Base-by-base conservation (phyloP, 2,888 invertebrate genomes). In the Blera fallax region DNA sequence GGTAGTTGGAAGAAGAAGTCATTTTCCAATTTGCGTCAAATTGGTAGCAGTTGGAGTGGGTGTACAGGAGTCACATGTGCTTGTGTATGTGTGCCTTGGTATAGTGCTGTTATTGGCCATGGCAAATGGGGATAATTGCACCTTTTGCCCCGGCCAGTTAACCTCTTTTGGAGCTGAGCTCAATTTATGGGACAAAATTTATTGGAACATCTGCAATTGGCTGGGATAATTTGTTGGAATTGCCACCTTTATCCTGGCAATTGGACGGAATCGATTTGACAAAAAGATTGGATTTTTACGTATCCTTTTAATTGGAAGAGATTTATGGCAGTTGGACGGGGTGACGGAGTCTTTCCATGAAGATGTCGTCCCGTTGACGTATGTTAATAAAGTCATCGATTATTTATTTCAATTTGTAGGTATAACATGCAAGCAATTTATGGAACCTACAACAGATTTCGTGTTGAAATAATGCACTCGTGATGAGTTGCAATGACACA, bases 131-230 rank as follows among this genome's bases (percentile, higher is more conserved):
- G 74, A 80, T 85, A 85, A 84, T 80, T 85, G 84, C 74, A 85
- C 76, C 74, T 76, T 80, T 85, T 67, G 81, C 70, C 81, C 76
- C 76, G 58, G 16, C 70, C 69, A 74, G 85, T 77, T 85, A 81
- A 81, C 81, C 81, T 81, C 81, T 72, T 76, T 70, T 72, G 58
- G 67, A 85, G 64, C 52, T 69, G 54, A 81, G 85, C 85, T 77
- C 81, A 77, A 85, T 85, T 85, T 85, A 85, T 85, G 85, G 76
- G 81, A 85, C 85, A 85, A 85, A 85, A 85, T 85, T 85, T 85
- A 85, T 85, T 85, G 85, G 85, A 85, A 85, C 85, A 85, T 85
- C 85, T 85, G 85, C 85, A 85, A 85, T 85, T 85, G 85, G 85
- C 54, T 72, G 72, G 60, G 85, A 85, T 85, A 85, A 85, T 85